Evolutionary conservation across 2,113 vertebrate genomes (phyloP), one percentile per base, ranked within the genome.

Genomic region (Progne subis): DNA sequence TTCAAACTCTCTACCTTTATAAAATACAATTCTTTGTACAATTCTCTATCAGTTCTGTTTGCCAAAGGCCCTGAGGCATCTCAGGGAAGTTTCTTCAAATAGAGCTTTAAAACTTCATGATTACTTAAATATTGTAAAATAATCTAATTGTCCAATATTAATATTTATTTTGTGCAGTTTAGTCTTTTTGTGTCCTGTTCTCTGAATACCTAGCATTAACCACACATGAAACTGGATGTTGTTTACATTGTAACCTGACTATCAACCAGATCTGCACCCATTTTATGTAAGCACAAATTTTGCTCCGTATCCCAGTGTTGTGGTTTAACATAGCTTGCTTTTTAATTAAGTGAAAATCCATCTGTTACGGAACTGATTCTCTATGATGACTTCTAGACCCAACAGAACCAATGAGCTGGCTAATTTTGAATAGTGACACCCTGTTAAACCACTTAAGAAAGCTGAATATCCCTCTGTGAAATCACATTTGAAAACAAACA

Each of bases 41-140:
- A 26, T 59, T 89, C n/a, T 60, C 63, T 69, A 26, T 72, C 50
- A 60, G n/a, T 84, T 77, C 50, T 92, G 21, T 91, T 93, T 95
- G 60, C 46, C 53, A 76, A 95, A 89, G 74, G 50, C 26, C n/a
- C 32, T 5, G 4, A 81, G 49, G 20, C 18, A 60, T 47, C 57
- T 31, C 41, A 64, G 44, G 77, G 21, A 94, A 72, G 19, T 85
- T 91, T 90, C 50, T 86, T 89, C 57, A 94, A 94, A 90, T 6
- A 50, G 68, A 86, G 19, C 20, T 92, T 77, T 91, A 81, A 86
- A 93, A 65, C 26, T 29, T 82, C 29, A 23, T 72, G 56, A 86
- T 95, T 95, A 75, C 56, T 72, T 76, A 65, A 39, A 82, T 34
- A 64, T 7, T 59, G 39, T 64, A 89, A 75, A 89, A 89, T 68